Evolutionary conservation across 2,888 invertebrate genomes (phyloP).

Genomic region (Thalpophila matura): DNA sequence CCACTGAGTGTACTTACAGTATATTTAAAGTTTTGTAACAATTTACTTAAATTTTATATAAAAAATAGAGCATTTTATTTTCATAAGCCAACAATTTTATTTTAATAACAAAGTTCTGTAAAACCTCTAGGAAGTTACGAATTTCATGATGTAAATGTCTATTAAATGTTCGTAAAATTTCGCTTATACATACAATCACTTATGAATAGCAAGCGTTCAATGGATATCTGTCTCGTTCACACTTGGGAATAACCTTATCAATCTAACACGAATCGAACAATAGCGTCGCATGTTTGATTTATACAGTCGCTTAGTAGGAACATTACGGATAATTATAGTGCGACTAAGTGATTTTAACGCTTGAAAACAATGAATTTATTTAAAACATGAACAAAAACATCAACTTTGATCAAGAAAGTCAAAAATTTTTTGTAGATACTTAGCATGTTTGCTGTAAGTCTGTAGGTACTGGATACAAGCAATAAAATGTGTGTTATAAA

Average conservation of each 20-base stretch:
- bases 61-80: not conserved
- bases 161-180: conserved; percentile 66
- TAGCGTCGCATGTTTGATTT: conserved; percentile 91
- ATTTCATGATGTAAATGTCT: conserved; percentile 9
- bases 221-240: conserved; percentile 89
- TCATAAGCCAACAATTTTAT: not conserved
- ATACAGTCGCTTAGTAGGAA: conserved; percentile 90
- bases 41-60: conserved; percentile 20
- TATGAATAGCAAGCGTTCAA: conserved; percentile 86
- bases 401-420: no score
- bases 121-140: conserved; percentile 8
- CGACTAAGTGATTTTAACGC: conserved; percentile 79
- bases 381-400: conserved; percentile 26
- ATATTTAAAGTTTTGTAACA: conserved; percentile 65
- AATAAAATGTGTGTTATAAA: no score
- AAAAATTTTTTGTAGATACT: no score
- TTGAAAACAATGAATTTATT: conserved; percentile 67
- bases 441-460: no score
- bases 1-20: conserved; percentile 70
- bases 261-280: conserved; percentile 91
- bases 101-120: not conserved
- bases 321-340: conserved; percentile 89
- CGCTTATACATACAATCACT: conserved; percentile 81
- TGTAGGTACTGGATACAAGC: no score
- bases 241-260: conserved; percentile 90